A percentile compares a stretch with the other conserved stretches of the same genome.
Conservation (phyloP, 1,140 invertebrate genomes). For the Drosophila watanabei region DNA sequence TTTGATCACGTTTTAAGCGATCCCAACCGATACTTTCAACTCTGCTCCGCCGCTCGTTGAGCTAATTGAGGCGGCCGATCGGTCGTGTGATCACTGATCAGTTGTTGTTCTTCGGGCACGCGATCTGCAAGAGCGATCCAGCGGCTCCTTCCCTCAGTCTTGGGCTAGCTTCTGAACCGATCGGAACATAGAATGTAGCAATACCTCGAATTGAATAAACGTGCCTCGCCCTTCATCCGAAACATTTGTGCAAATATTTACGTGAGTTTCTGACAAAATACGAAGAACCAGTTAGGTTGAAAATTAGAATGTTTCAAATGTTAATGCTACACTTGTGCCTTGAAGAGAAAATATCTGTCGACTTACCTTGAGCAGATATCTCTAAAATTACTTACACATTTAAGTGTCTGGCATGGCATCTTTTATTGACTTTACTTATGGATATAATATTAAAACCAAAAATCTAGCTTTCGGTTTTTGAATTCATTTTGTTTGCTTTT, state of each 20-base stretch:
- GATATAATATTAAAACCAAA: too few relatives aligned
- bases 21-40: slow-evolving; percentile 24
- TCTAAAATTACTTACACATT: background rate
- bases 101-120: slow-evolving; percentile 46
- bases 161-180: slow-evolving; percentile 33
- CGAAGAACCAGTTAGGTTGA: background rate
- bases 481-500: background rate
- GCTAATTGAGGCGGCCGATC: slow-evolving; percentile 47
- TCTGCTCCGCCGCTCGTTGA: slow-evolving; percentile 42
- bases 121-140: slow-evolving; percentile 40
- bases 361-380: background rate
- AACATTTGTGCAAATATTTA: slow-evolving; percentile 69
- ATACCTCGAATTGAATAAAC: slow-evolving; percentile 16
- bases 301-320: slow-evolving; percentile 11
- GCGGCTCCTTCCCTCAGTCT: slow-evolving; percentile 47
- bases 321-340: background rate
- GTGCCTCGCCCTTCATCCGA: slow-evolving; percentile 22
- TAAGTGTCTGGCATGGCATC: background rate
- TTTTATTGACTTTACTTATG: background rate
- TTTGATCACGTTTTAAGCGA: slow-evolving; percentile 64
- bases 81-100: slow-evolving; percentile 62
- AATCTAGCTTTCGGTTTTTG: background rate
- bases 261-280: slow-evolving; percentile 28
- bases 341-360: background rate
- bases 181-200: background rate